A percentile compares a stretch with the other conserved stretches of the same genome.
phyloP scores from a whole-genome alignment of 2,113 vertebrate species.

The Sigmodon hispidus region DNA sequence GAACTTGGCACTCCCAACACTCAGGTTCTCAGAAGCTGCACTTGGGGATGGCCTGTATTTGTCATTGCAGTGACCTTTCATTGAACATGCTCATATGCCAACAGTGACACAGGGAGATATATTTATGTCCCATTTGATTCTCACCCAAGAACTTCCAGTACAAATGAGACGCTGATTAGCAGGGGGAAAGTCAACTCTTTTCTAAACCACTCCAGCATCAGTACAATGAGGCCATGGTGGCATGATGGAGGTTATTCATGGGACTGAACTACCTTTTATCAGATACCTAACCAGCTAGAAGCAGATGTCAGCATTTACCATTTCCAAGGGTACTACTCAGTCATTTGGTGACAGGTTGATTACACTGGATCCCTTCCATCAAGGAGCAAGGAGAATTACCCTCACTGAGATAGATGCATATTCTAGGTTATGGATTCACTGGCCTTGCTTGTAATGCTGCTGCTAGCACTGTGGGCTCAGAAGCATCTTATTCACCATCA shows the following conservation, averaged over 20 bases:
- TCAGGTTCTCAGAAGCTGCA: neutral
- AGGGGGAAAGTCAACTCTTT: neutral
- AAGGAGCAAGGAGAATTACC: neutral
- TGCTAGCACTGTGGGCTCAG: neutral
- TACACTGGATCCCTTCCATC: neutral
- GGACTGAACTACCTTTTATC: neutral
- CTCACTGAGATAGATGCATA: neutral
- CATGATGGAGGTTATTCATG: neutral
- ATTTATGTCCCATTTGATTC: neutral
- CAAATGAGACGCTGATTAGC: neutral
- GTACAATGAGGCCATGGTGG: neutral
- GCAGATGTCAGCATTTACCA: neutral
- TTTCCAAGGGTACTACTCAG: neutral
- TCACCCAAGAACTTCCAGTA: neutral
- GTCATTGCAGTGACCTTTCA: neutral
- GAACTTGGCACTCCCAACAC: neutral
- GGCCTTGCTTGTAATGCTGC: neutral
- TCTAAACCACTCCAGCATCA: neutral
- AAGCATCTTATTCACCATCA: conserved; percentile 28
- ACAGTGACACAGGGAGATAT: neutral
- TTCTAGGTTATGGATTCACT: neutral
- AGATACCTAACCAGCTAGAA: conserved; percentile 18
- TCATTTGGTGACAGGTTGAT: neutral
- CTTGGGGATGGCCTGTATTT: neutral
- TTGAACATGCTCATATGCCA: neutral